These are phyloP conservation scores for Phortica variegata DNA, from an alignment of 1,140 invertebrate genomes.

Conservation along the genomic window DNA sequence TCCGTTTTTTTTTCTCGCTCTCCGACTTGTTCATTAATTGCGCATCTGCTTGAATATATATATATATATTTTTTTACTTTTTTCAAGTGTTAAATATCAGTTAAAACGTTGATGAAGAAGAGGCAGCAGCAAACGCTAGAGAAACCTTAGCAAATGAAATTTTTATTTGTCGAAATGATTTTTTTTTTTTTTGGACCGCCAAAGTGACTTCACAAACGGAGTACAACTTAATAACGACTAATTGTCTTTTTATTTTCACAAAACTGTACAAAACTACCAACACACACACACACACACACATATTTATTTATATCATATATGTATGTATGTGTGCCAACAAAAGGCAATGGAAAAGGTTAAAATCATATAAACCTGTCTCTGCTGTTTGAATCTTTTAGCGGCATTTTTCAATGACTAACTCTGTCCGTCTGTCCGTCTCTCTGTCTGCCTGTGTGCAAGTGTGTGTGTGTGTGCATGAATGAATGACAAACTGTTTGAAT, in stretches of 20 bases:
- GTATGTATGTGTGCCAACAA: conserved; percentile 9
- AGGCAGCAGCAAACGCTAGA: neutral
- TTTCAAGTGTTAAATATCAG: conserved; percentile 8
- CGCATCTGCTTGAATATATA: conserved; percentile 18
- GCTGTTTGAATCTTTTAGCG: conserved; percentile 35
- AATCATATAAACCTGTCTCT: conserved; percentile 35
- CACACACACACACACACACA: neutral
- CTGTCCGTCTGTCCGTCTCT: neutral
- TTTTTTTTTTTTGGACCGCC: no score
- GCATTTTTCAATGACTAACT: conserved; percentile 10
- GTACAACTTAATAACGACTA: conserved; percentile 52
- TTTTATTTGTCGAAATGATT: no score
- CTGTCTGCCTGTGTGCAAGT: no score
- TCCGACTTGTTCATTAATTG: conserved; percentile 44
- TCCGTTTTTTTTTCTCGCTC: no score
- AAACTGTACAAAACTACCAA: neutral
- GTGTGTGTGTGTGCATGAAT: neutral
- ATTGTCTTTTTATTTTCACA: conserved; percentile 52
- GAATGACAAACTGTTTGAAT: neutral
- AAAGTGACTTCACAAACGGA: no score
- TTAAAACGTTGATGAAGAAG: no score
- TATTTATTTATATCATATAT: conserved; percentile 2
- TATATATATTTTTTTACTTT: conserved; percentile 1
- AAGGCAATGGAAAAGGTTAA: neutral
- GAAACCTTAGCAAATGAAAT: conserved; percentile 24